A percentile compares a stretch with the other conserved stretches of the same genome.
Conservation (phyloP, 2,797 vertebrate genomes). For the Takifugu rubripes region DNA sequence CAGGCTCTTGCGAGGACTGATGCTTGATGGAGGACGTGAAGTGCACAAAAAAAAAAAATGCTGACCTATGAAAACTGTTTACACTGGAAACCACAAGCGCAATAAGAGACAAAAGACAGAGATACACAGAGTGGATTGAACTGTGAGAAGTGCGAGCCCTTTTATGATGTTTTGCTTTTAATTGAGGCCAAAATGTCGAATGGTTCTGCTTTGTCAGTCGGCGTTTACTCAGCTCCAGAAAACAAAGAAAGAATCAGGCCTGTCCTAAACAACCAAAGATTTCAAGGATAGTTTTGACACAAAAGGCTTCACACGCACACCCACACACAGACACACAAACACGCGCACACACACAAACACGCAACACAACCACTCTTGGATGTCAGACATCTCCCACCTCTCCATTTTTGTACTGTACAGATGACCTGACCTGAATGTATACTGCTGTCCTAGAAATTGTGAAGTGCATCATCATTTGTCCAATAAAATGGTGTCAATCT, state of each 20-base stretch:
- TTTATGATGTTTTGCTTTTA: conserved; percentile 29
- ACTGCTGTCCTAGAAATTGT: conserved; percentile 69
- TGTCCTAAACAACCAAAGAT: conserved; percentile 51
- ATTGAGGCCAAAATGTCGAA: conserved; percentile 40
- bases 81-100: conserved; percentile 6
- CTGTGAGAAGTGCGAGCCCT: conserved; percentile 5
- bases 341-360: neutral
- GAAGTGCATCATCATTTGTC: conserved; percentile 70
- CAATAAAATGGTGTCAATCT: conserved; percentile 70
- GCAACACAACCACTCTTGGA: conserved; percentile 36
- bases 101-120: neutral
- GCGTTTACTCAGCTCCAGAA: conserved; percentile 2
- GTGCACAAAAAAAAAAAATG: conserved; percentile 19
- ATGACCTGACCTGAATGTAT: conserved; percentile 77
- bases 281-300: conserved; percentile 29
- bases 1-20: neutral
- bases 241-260: conserved; percentile 6
- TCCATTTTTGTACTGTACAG: conserved; percentile 67
- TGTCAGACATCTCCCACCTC: conserved; percentile 48
- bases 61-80: conserved; percentile 16
- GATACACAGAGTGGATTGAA: conserved; percentile 1
- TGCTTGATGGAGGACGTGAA: conserved; percentile 11
- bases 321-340: neutral
- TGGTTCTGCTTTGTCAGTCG: conserved; percentile 14
- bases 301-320: conserved; percentile 8